Percentiles rank a stretch among this genome's conserved stretches.
Evolutionary conservation across 92 coral and sea anemone genomes (phyloP).

Genomic region (Ricordea florida): DNA sequence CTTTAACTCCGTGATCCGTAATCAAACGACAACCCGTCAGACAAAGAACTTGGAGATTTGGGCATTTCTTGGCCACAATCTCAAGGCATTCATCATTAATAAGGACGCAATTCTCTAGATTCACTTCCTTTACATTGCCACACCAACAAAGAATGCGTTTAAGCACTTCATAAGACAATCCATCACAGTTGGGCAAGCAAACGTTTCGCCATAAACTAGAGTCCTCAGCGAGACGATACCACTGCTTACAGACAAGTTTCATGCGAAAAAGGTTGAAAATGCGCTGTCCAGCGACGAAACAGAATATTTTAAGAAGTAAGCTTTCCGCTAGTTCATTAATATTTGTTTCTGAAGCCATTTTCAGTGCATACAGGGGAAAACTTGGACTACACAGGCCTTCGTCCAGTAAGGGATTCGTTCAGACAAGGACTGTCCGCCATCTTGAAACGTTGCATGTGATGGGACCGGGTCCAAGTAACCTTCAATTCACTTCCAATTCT

Average conservation of each 20-base stretch:
- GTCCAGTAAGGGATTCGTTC: too few relatives aligned
- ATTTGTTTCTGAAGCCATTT: not conserved
- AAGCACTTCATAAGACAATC: slow-evolving; percentile 35
- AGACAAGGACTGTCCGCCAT: slow-evolving; percentile 1
- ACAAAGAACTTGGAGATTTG: slow-evolving; percentile 43
- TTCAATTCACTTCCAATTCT: too few relatives aligned
- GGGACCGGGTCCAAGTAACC: not conserved
- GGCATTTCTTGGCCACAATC: slow-evolving; percentile 52
- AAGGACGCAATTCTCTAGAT: slow-evolving; percentile 42
- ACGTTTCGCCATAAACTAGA: slow-evolving; percentile 70
- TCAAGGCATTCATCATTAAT: slow-evolving; percentile 64
- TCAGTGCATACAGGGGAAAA: not conserved
- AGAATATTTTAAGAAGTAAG: slow-evolving; percentile 60
- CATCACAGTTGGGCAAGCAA: slow-evolving; percentile 57
- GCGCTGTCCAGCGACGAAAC: slow-evolving; percentile 48
- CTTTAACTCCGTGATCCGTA: slow-evolving; percentile 49
- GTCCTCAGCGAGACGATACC: slow-evolving; percentile 67
- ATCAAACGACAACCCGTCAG: slow-evolving; percentile 43
- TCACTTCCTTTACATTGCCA: slow-evolving; percentile 54
- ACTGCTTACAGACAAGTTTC: slow-evolving; percentile 65
- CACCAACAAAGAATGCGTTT: slow-evolving; percentile 49
- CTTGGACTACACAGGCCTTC: too few relatives aligned
- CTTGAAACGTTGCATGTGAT: not conserved
- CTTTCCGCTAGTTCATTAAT: slow-evolving; percentile 62
- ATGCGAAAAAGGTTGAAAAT: slow-evolving; percentile 61